Evolutionary conservation across 2,113 vertebrate genomes (phyloP), one percentile per base, ranked within the genome.

Genomic region (Cyprinodon tularosa): DNA sequence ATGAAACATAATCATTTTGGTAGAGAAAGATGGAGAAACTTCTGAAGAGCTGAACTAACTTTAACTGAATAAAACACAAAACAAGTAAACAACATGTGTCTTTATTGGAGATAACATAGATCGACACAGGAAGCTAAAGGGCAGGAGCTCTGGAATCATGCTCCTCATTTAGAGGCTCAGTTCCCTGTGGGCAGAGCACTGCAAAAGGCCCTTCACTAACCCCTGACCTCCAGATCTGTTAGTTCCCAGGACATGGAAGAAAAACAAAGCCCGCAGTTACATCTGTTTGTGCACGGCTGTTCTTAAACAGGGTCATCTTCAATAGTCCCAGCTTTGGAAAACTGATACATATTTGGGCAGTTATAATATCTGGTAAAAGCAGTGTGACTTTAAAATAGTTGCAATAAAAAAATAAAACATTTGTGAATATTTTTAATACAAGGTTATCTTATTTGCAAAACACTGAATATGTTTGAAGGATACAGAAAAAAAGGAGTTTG

Each of bases 171-270:
- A 78, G 44, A 62, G 22, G 40, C 48, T 57, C 62, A 20, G 50
- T n/a, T 2, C 61, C 62, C 22, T 20, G 1, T 40, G 74, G 75
- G 63, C 50, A 53, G 59, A 74, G 47, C 37, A 22, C 62, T 3
- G 42, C 67, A 22, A 76, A 50, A 14, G 0, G 45, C 12, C 7
- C 44, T 68, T 59, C 42, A 13, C 62, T 64, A 60, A 79, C 85
- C 76, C 20, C 72, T 42, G 72, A 81, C 60, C 59, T 62, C 38
- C 20, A 37, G 74, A 44, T 15, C 60, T 12, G 50, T 71, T 37
- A 67, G 62, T 87, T 87, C 78, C 72, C 85, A 87, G 66, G 79
- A 77, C 76, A 75, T 29, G 20, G 3, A 39, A 14, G 29, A 4
- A 8, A 48, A 9, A 66, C 38, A 59, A 3, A 68, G 10, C 63